phyloP scores from a whole-genome alignment of 2,113 vertebrate genomes.

The Salvelinus namaycush region DNA sequence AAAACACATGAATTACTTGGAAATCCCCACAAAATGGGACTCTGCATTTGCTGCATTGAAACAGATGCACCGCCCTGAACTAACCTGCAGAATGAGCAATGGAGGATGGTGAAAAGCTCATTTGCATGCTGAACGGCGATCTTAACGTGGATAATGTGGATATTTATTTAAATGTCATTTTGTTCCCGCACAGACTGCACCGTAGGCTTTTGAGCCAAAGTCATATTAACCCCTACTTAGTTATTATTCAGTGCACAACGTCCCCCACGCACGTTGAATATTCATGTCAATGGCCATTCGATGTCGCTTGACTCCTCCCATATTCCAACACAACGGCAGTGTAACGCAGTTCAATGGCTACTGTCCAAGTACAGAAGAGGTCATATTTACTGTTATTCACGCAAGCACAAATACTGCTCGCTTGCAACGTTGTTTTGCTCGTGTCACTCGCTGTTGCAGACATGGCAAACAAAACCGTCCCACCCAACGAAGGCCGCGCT shows the following conservation, averaged over 20 bases:
- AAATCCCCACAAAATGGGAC: conserved; percentile 15
- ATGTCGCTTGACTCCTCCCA: conserved; percentile 30
- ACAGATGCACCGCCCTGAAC: conserved; percentile 38
- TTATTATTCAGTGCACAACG: conserved; percentile 74
- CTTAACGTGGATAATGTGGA: conserved; percentile 66
- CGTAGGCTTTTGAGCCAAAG: conserved; percentile 75
- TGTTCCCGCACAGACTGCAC: conserved; percentile 69
- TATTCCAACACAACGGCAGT: neutral
- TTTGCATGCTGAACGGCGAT: conserved; percentile 71
- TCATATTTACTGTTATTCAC: conserved; percentile 21
- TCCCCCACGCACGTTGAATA: conserved; percentile 73
- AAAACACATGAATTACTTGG: conserved; percentile 13
- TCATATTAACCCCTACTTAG: conserved; percentile 77
- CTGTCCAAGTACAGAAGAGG: conserved; percentile 27
- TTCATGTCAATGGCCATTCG: conserved; percentile 60
- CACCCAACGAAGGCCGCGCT: conserved; percentile 57
- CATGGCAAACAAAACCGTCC: conserved; percentile 49
- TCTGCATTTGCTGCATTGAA: conserved; percentile 21
- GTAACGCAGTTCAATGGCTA: conserved; percentile 15
- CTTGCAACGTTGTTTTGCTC: conserved; percentile 19
- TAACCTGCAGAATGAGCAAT: conserved; percentile 33
- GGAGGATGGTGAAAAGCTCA: conserved; percentile 57
- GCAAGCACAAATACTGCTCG: conserved; percentile 8
- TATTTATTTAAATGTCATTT: conserved; percentile 82
- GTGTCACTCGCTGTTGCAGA: conserved; percentile 26